Conservation (phyloP, 2,113 vertebrate species). For the Rattus rattus region DNA sequence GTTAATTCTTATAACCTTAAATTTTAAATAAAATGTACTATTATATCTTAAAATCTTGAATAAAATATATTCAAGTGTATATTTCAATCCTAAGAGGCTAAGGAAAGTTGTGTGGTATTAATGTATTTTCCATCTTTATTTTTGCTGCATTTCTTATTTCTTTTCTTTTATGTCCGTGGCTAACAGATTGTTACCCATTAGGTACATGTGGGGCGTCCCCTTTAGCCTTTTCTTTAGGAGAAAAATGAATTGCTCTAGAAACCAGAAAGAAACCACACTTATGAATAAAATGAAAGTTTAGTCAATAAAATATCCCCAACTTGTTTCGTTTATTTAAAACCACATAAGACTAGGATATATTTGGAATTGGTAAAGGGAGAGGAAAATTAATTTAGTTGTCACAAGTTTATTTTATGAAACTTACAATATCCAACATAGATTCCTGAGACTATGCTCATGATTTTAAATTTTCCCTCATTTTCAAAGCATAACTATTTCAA, state of each 20-base stretch:
- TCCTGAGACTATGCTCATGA: not conserved
- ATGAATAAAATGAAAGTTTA: conserved; percentile 19
- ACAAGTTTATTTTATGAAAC: conserved; percentile 1
- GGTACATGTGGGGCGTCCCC: not conserved
- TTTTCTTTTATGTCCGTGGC: not conserved
- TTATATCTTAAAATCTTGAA: not conserved
- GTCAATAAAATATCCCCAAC: not conserved
- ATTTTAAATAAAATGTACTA: conserved; percentile 21
- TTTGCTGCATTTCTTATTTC: conserved; percentile 24
- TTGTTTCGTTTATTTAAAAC: not conserved
- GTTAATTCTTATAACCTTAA: not conserved
- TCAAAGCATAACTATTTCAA: not conserved
- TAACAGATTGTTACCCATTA: not conserved
- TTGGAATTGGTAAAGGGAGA: not conserved
- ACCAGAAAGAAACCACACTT: not conserved
- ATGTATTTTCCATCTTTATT: not conserved
- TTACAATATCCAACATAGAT: not conserved
- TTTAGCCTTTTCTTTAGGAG: not conserved
- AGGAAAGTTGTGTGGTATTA: not conserved
- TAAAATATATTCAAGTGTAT: not conserved
- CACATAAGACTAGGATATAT: not conserved
- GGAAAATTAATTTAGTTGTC: not conserved
- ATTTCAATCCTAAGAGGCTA: conserved; percentile 16
- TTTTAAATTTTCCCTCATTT: conserved; percentile 21
- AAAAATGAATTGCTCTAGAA: conserved; percentile 5